Evolutionary conservation across 2,888 invertebrate genomes (phyloP).

Genomic region (Hydropsyche betteni): DNA sequence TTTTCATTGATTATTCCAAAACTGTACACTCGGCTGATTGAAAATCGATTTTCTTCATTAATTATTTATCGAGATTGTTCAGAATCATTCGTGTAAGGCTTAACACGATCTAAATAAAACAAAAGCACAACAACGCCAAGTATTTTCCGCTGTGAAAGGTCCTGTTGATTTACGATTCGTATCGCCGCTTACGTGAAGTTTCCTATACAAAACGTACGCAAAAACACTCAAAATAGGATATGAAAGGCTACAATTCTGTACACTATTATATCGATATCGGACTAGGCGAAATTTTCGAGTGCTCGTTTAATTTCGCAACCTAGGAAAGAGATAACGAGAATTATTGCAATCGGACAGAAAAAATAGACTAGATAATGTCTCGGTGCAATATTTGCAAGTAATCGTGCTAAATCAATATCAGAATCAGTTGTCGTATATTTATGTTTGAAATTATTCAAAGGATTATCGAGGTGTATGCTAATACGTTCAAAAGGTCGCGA

Average conservation of each 20-base stretch:
- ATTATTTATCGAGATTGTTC: too few species aligned
- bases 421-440: neutral
- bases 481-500: too few species aligned
- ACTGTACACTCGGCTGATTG: too few species aligned
- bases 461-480: too few species aligned
- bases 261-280: too few species aligned
- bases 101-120: neutral
- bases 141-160: conserved; percentile 11
- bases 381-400: conserved; percentile 18
- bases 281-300: conserved; percentile 11
- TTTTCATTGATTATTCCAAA: too few species aligned
- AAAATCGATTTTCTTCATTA: too few species aligned
- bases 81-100: too few species aligned
- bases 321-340: conserved; percentile 7
- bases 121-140: conserved; percentile 5
- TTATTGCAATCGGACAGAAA: neutral
- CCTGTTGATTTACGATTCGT: neutral
- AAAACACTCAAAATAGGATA: neutral
- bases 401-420: conserved; percentile 20
- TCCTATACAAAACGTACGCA: conserved; percentile 14
- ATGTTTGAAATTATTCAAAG: too few species aligned
- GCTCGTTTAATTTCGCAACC: neutral
- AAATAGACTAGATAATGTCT: conserved; percentile 5
- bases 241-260: neutral
- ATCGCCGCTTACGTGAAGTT: neutral